phyloP scores from a whole-genome alignment of 2,113 vertebrate genomes.

The Gobio gobio region DNA sequence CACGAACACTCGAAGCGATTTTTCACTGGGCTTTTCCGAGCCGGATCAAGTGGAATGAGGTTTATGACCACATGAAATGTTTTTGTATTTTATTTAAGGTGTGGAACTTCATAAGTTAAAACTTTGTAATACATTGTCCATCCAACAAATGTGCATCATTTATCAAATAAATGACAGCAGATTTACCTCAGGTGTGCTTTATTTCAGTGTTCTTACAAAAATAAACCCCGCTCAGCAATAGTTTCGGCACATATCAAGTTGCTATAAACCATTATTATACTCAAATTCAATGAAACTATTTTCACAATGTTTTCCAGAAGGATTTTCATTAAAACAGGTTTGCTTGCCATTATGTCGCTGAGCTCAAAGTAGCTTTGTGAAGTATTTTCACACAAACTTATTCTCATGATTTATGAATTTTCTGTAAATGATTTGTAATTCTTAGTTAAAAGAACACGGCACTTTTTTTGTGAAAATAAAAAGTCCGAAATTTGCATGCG shows the following conservation, averaged over 20 bases:
- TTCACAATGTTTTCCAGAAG: neutral
- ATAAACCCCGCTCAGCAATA: neutral
- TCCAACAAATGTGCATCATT: constrained; percentile 4
- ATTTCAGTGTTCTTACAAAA: constrained; percentile 51
- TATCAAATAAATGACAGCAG: constrained; percentile 26
- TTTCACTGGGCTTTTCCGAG: neutral
- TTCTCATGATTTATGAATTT: neutral
- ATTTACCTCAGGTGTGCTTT: constrained; percentile 16
- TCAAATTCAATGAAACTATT: neutral
- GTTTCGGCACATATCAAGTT: neutral
- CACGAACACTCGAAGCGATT: neutral
- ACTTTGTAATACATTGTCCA: constrained; percentile 39
- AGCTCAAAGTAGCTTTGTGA: neutral
- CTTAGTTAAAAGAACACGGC: neutral
- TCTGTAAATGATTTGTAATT: neutral
- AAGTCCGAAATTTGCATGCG: too few species aligned
- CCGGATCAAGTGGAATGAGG: constrained; percentile 29
- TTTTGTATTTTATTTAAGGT: constrained; percentile 61
- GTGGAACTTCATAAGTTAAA: constrained; percentile 56
- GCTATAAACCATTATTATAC: neutral
- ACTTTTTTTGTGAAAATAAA: too few species aligned
- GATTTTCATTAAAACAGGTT: neutral
- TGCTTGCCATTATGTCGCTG: too few species aligned
- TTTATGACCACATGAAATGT: constrained; percentile 18
- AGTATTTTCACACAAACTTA: neutral